A percentile compares a stretch with the other conserved stretches of the same genome.
phyloP scores from a whole-genome alignment of 2,113 vertebrate genomes.

The Nanorana parkeri region DNA sequence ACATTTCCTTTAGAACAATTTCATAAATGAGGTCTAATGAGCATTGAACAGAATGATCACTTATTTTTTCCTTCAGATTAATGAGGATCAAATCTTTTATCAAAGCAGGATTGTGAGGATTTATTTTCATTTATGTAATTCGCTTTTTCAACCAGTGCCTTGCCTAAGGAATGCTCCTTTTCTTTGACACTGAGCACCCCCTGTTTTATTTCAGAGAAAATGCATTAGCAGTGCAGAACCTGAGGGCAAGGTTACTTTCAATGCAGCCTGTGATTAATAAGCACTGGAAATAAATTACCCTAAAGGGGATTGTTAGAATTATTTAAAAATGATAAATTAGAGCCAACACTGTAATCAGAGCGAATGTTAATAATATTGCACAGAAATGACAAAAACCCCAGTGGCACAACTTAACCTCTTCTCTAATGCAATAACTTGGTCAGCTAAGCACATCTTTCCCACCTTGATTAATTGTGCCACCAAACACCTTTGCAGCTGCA shows the following conservation, averaged over 20 bases:
- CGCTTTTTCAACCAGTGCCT: neutral
- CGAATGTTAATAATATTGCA: constrained; percentile 26
- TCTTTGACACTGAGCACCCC: constrained; percentile 21
- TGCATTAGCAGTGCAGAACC: constrained; percentile 16
- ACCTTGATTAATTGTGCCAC: neutral
- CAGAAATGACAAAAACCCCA: constrained; percentile 13
- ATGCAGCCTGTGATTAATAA: constrained; percentile 34
- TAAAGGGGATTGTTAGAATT: constrained; percentile 29
- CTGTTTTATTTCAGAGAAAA: constrained; percentile 35
- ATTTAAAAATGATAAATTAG: constrained; percentile 44
- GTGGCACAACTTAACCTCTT: constrained; percentile 29
- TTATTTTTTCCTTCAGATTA: neutral
- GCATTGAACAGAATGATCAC: too few relatives aligned
- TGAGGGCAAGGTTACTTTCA: constrained; percentile 33
- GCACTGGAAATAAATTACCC: constrained; percentile 38
- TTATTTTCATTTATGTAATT: constrained; percentile 5
- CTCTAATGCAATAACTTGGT: constrained; percentile 26
- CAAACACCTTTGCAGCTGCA: neutral
- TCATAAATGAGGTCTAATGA: too few relatives aligned
- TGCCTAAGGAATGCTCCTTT: constrained; percentile 13
- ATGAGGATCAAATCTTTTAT: neutral
- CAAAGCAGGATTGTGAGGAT: neutral
- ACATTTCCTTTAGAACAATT: too few relatives aligned
- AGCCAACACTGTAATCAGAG: constrained; percentile 27
- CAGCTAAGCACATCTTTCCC: neutral